Evolutionary conservation across 2,888 invertebrate genomes (phyloP).

Genomic region (Crematogaster levior): DNA sequence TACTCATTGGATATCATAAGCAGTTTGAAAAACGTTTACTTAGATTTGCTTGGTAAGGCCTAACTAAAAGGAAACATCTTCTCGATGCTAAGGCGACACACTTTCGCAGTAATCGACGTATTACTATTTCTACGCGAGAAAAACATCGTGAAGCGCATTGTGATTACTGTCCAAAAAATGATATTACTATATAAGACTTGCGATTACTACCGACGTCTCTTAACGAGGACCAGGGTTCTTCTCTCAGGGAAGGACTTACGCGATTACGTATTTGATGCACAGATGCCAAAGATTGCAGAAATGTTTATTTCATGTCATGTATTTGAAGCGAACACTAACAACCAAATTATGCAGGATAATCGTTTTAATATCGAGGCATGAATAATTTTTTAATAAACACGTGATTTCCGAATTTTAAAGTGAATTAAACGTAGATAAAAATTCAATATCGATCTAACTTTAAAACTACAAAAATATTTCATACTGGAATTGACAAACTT

Average conservation of each 20-base stretch:
- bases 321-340: not conserved
- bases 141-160: slow-evolving; percentile 80
- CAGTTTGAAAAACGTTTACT: slow-evolving; percentile 51
- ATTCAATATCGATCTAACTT: not conserved
- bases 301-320: not conserved
- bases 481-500: not conserved
- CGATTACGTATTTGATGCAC: slow-evolving; percentile 56
- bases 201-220: slow-evolving; percentile 62
- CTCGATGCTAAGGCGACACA: slow-evolving; percentile 53
- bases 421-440: not conserved
- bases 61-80: slow-evolving; percentile 50
- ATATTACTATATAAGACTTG: slow-evolving; percentile 41
- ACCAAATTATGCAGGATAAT: not conserved
- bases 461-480: not conserved
- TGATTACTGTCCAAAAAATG: slow-evolving; percentile 73
- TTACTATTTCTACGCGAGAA: slow-evolving; percentile 51
- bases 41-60: slow-evolving; percentile 66
- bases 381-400: slow-evolving; percentile 1
- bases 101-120: slow-evolving; percentile 69
- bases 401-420: not conserved
- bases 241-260: slow-evolving; percentile 52
- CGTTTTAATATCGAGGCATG: not conserved
- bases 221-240: slow-evolving; percentile 75
- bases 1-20: slow-evolving; percentile 36
- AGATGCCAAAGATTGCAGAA: slow-evolving; percentile 24